Evolutionary conservation across 53 echinoderm and acorn worm species (phyloP), one percentile per base, ranked within the genome.

Genomic region (Astropecten irregularis): DNA sequence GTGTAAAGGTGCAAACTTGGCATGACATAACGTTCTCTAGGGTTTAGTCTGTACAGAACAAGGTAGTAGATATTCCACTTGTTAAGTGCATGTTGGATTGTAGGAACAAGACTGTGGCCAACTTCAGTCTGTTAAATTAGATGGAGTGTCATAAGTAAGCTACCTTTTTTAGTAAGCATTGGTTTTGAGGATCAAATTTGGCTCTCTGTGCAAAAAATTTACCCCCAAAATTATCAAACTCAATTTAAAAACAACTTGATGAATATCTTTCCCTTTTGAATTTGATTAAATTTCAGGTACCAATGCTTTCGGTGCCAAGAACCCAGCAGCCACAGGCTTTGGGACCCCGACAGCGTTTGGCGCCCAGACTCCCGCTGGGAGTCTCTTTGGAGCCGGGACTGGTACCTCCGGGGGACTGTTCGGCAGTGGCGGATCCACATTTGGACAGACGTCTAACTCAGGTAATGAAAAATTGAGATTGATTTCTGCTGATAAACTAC

Each of bases 331-430:
- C n/a, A 79, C 85, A 38, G 92, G 92, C n/a, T 95, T 95, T 71
- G 95, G 95, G 11, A 92, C 95, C 0, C 92, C 92, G 2, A 76
- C 73, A 49, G 92, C 92, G 4, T 95, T 95, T 87, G 95, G 95
- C 57, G 89, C 92, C 40, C 85, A 76, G 49, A 95, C 95, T 20
- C 95, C 95, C 4, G 83, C 87, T 19, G 77, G 72, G 18, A 84
- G 86, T 35, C 81, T 95, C 14, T 95, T 95, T 95, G 73, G 83
- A 13, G 79, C 95, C 1, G 92, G 60, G 46, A 81, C 66, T 18
- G 64, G 55, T 4, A 22, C 88, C 2, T 19, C 79, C 11, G 92
- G 95, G 29, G 84, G 91, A 3, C 77, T 91, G 37, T 95, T 95
- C 40, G 82, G 89, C n/a, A 76, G 82, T 51, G 76, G 56, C 10